Base-by-base conservation (phyloP, 2,113 vertebrate species). In the Macroglossus sobrinus region DNA sequence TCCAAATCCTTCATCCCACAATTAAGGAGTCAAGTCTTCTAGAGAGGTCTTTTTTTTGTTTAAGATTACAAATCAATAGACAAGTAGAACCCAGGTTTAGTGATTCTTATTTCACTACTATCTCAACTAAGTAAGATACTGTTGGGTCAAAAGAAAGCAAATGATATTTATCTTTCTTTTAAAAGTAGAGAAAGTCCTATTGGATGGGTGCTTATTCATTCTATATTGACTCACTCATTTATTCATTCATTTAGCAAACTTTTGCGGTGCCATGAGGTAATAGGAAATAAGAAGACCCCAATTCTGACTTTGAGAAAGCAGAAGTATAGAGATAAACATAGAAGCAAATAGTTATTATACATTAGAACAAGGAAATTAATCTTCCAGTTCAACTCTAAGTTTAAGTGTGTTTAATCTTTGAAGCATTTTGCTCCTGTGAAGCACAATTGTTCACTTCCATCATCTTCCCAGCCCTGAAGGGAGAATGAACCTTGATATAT, bases 1-100 rank as follows among this genome's bases (percentile, higher is more conserved):
- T 95, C 53, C 45, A 96, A 66, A 89, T 69, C 68, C 69, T 78
- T 94, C 50, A 57, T 88, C 93, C 96, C 89, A 93, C 43, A 91
- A 85, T 47, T 89, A 61, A 88, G 18, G 26, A 74, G 84, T 88
- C 64, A 93, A 87, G 28, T 7, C 21, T 85, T 85, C 12, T 11
- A 19, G 61, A 50, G 18, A 59, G 18, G 5, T 30, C 13, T 4
- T 55, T 86, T 55, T 82, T 79, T 92, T 92, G 45, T 59, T 76
- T 80, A 53, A 59, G 45, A 75, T 55, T 68, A 55, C 19, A 38
- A 35, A 88, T 63, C 63, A 45, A 55, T 21, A 74, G 26, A 45
- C 35, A 84, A n/a, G n/a, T 74, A 45, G 59, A 64, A n/a, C 45
- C 59, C n/a, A 28, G 38, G 18, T 38, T 21, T 40, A 55, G 35